Percentiles rank a stretch among this genome's conserved stretches.
These are phyloP conservation scores for Machimus atricapillus DNA, from an alignment of 2,888 invertebrate species.

Conservation along the genomic window DNA sequence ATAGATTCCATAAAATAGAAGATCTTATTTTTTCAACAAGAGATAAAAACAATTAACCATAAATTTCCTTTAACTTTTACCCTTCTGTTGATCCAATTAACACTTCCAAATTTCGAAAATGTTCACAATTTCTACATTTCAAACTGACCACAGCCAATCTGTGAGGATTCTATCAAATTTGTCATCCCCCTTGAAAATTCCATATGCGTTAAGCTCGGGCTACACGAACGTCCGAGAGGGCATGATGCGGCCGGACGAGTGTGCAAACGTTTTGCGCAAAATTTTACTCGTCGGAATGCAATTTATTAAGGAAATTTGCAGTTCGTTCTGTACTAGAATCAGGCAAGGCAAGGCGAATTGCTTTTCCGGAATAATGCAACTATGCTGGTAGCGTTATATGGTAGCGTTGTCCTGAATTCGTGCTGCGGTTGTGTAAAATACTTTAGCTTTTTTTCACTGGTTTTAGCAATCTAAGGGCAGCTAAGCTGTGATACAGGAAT, in stretches of 20 bases:
- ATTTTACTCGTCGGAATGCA: background rate
- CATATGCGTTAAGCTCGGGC: background rate
- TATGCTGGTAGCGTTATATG: background rate
- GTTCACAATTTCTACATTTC: background rate
- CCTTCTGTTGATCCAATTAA: background rate
- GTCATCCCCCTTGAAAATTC: background rate
- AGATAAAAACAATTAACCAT: too few species aligned
- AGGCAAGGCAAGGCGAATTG: background rate
- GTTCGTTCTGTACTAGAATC: background rate
- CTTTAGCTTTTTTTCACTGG: background rate
- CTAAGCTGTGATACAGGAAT: background rate
- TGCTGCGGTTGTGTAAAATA: background rate
- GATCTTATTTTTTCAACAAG: too few species aligned
- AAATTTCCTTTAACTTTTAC: background rate
- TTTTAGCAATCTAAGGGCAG: background rate
- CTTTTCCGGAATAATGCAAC: background rate
- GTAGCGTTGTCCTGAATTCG: background rate
- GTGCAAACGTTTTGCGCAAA: background rate
- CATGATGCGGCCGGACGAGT: background rate
- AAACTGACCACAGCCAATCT: background rate
- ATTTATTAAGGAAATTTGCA: background rate
- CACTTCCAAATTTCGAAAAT: background rate
- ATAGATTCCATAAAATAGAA: too few species aligned
- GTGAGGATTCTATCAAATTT: background rate
- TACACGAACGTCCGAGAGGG: background rate